phyloP scores from a whole-genome alignment of 2,797 vertebrate species.

The Balearica regulorum region DNA sequence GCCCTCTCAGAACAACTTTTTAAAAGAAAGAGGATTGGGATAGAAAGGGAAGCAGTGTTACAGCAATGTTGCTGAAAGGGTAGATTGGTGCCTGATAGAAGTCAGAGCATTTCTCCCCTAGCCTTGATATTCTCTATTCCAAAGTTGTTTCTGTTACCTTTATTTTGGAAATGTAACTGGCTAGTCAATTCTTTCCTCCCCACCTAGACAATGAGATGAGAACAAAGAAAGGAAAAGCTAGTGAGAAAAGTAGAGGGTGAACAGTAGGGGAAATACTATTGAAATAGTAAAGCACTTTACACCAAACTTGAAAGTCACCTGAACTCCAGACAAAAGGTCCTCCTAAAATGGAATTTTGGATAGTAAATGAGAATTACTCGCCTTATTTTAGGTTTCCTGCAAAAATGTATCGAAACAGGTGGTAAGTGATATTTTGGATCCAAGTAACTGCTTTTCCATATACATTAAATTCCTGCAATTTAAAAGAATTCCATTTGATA shows the following conservation, averaged over 20 bases:
- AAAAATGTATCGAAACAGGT: background rate
- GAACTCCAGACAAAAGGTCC: background rate
- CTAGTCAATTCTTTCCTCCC: background rate
- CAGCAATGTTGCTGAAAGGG: background rate
- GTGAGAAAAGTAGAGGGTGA: background rate
- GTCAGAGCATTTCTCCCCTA: background rate
- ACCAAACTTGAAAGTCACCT: background rate
- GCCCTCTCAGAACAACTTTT: background rate
- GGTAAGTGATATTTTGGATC: background rate
- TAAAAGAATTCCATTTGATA: background rate
- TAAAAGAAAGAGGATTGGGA: background rate
- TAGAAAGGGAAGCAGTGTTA: background rate
- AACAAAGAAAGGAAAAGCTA: background rate
- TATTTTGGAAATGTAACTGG: background rate
- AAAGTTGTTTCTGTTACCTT: background rate
- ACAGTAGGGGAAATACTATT: background rate
- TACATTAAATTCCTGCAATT: background rate
- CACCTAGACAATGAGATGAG: background rate
- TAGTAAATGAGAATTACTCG: background rate
- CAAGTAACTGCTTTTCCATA: background rate
- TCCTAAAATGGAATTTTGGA: background rate
- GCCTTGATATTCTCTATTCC: background rate
- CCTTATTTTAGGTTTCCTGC: background rate
- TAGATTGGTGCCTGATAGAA: background rate
- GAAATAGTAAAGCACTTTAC: background rate